These are phyloP conservation scores for Oncorhynchus mykiss DNA, from an alignment of 2,113 vertebrate species.

Conservation along the genomic window DNA sequence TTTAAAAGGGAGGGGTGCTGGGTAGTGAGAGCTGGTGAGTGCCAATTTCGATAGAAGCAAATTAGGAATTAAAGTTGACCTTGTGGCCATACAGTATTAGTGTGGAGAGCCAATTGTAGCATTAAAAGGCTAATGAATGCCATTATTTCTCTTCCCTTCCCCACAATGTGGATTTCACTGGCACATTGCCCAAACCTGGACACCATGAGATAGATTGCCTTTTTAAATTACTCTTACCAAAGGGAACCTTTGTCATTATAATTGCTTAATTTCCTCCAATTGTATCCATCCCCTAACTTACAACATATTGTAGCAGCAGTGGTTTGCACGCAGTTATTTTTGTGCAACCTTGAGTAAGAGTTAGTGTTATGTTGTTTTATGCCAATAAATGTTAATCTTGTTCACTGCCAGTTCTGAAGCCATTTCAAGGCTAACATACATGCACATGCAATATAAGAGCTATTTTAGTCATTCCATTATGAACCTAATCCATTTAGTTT, in stretches of 20 bases:
- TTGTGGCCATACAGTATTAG: conserved; percentile 37
- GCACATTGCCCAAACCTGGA: conserved; percentile 23
- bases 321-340: too few species aligned
- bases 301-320: background rate
- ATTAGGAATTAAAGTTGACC: conserved; percentile 41
- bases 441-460: too few species aligned
- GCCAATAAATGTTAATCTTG: too few species aligned
- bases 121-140: conserved; percentile 46
- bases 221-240: background rate
- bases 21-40: conserved; percentile 34
- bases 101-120: conserved; percentile 41
- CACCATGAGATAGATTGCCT: background rate
- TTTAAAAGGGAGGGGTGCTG: conserved; percentile 25
- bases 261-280: conserved; percentile 19
- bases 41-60: conserved; percentile 51
- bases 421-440: too few species aligned
- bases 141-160: conserved; percentile 33
- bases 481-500: too few species aligned
- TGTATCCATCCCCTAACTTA: background rate
- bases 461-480: too few species aligned
- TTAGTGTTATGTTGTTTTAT: too few species aligned
- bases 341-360: too few species aligned
- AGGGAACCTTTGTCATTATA: conserved; percentile 16
- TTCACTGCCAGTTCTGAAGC: too few species aligned
- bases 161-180: conserved; percentile 31